Conservation (phyloP, 1,140 invertebrate genomes). For the Sogatella furcifera region DNA sequence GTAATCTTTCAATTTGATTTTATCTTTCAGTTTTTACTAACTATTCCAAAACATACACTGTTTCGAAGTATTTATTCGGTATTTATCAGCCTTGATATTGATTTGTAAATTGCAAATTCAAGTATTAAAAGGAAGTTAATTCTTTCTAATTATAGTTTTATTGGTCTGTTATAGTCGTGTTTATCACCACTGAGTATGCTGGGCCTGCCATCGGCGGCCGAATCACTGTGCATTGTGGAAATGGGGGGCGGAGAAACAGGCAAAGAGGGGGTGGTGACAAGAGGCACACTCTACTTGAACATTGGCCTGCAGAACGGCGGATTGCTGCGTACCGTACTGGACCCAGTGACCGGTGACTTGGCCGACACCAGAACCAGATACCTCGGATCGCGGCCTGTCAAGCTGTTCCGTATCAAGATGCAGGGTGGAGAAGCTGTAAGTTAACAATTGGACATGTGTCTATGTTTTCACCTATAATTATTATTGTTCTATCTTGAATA, state of each 20-base stretch:
- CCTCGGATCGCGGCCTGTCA: constrained; percentile 88
- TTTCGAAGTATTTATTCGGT: too few relatives aligned
- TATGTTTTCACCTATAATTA: background rate
- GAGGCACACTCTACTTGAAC: constrained; percentile 84
- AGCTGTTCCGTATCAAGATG: constrained; percentile 89
- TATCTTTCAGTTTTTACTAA: too few relatives aligned
- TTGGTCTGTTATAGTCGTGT: constrained; percentile 54
- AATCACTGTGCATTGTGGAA: constrained; percentile 95
- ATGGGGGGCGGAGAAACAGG: constrained; percentile 59
- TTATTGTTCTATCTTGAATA: too few relatives aligned
- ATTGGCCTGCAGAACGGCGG: constrained; percentile 98
- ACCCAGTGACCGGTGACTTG: constrained; percentile 93
- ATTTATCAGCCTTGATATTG: too few relatives aligned
- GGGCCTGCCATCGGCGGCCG: constrained; percentile 89
- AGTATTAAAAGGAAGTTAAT: too few relatives aligned
- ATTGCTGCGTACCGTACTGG: constrained; percentile 85
- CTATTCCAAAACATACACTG: too few relatives aligned
- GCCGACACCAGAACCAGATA: constrained; percentile 95
- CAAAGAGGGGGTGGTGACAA: constrained; percentile 41
- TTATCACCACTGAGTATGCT: constrained; percentile 91
- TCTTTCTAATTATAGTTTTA: background rate
- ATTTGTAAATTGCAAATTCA: too few relatives aligned
- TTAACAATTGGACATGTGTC: constrained; percentile 15
- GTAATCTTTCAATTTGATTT: too few relatives aligned
- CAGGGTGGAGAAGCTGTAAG: constrained; percentile 88